Conservation (phyloP, 2,888 invertebrate species). For the Heliconius hortense region DNA sequence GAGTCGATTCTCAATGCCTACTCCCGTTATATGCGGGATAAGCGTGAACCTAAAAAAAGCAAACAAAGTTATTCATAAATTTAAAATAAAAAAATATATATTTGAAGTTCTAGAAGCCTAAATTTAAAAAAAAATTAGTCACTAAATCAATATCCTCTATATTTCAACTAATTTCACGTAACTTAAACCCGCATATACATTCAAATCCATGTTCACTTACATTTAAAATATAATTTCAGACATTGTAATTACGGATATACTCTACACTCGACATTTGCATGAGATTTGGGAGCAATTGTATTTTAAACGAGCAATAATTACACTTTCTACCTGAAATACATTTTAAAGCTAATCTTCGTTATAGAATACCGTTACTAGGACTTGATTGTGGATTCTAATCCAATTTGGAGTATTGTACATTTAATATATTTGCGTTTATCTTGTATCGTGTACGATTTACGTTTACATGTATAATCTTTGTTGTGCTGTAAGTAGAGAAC, state of each 20-base stretch:
- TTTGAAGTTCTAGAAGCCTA: too few relatives aligned
- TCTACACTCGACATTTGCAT: background rate
- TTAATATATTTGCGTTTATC: background rate
- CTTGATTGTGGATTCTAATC: background rate
- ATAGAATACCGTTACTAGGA: too few relatives aligned
- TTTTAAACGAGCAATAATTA: constrained; percentile 15
- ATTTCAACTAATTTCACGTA: too few relatives aligned
- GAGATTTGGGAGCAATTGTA: constrained; percentile 22
- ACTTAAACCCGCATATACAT: constrained; percentile 20
- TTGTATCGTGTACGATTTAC: too few relatives aligned
- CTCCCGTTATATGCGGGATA: too few relatives aligned
- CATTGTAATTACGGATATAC: constrained; percentile 30
- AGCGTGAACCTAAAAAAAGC: too few relatives aligned
- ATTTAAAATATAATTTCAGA: constrained; percentile 32
- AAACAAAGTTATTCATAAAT: too few relatives aligned
- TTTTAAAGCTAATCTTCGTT: background rate
- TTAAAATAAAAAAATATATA: too few relatives aligned
- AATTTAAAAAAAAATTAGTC: too few relatives aligned
- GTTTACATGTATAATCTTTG: background rate
- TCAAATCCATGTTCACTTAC: constrained; percentile 29
- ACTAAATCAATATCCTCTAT: too few relatives aligned
- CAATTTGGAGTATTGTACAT: background rate
- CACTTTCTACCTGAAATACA: background rate
- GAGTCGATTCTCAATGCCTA: too few relatives aligned
- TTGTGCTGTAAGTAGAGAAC: background rate